These are phyloP conservation scores for Hetaerina americana DNA, from an alignment of 1,140 invertebrate genomes.

Conservation along the genomic window DNA sequence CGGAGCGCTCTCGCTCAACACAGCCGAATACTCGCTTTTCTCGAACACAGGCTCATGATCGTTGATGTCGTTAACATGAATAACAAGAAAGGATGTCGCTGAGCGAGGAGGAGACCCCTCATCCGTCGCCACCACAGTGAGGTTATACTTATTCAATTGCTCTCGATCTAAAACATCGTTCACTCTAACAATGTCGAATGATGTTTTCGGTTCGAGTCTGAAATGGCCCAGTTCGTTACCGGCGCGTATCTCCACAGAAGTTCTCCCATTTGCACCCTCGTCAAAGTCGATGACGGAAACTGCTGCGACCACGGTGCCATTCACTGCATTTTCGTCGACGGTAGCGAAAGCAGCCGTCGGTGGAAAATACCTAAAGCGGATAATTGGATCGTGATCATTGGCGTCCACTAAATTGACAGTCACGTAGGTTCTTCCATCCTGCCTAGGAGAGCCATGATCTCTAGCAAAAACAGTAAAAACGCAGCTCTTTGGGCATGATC, in stretches of 20 bases:
- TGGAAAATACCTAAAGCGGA: constrained; percentile 80
- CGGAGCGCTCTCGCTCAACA: constrained; percentile 74
- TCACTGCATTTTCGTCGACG: constrained; percentile 84
- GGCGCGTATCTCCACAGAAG: constrained; percentile 62
- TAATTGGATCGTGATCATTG: constrained; percentile 89
- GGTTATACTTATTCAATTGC: constrained; percentile 81
- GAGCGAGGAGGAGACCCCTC: constrained; percentile 71
- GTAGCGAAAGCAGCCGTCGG: constrained; percentile 68
- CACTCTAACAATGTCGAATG: constrained; percentile 80
- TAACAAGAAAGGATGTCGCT: constrained; percentile 72
- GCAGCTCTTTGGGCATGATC: constrained; percentile 71
- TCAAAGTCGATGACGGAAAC: constrained; percentile 86
- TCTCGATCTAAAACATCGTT: constrained; percentile 85
- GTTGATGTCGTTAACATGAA: constrained; percentile 89
- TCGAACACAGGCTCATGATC: constrained; percentile 91
- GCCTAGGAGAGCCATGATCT: constrained; percentile 78
- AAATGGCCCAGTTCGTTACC: constrained; percentile 90
- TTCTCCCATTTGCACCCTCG: constrained; percentile 79
- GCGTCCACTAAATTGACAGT: constrained; percentile 86
- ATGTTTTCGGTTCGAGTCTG: constrained; percentile 64
- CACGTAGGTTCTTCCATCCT: constrained; percentile 87
- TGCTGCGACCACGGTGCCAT: constrained; percentile 80
- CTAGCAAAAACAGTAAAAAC: constrained; percentile 87
- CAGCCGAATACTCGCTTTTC: constrained; percentile 78
- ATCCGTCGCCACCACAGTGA: constrained; percentile 82